Percentiles rank a stretch among this genome's conserved stretches.
phyloP scores from a whole-genome alignment of 2,888 invertebrate species.

The Linyphia triangularis region DNA sequence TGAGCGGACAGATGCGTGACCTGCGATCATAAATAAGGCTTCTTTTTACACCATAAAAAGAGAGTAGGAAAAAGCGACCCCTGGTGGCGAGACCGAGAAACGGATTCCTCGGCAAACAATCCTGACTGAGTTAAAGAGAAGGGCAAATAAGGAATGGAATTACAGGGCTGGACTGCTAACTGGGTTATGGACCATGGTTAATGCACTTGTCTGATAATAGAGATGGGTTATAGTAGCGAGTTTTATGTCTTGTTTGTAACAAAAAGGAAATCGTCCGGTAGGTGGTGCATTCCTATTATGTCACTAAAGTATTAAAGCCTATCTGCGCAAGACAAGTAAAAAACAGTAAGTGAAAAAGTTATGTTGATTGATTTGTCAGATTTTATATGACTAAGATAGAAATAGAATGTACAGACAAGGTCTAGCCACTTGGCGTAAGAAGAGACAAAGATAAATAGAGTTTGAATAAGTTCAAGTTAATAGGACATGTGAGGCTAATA shows the following conservation, averaged over 20 bases:
- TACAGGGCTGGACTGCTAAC: slow-evolving; percentile 2
- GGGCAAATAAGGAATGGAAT: slow-evolving; percentile 25
- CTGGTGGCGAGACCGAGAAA: background rate
- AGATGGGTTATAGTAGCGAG: background rate
- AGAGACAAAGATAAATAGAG: too few relatives aligned
- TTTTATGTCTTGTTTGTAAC: background rate
- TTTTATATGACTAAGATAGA: too few relatives aligned
- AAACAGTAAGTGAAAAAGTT: too few relatives aligned
- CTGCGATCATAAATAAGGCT: slow-evolving; percentile 30
- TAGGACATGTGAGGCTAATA: too few relatives aligned
- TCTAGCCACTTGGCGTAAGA: too few relatives aligned
- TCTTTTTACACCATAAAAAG: background rate
- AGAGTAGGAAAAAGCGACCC: background rate
- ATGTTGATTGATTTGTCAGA: too few relatives aligned
- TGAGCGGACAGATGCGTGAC: slow-evolving; percentile 36
- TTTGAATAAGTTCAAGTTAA: too few relatives aligned
- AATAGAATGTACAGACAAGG: too few relatives aligned
- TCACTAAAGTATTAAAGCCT: too few relatives aligned
- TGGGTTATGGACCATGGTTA: slow-evolving; percentile 14
- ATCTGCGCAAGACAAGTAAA: too few relatives aligned
- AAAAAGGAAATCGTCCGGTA: too few relatives aligned
- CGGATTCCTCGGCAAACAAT: slow-evolving; percentile 23
- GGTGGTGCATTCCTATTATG: too few relatives aligned
- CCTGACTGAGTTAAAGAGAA: background rate
- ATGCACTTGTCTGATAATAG: background rate